These are phyloP conservation scores for Xylophagus ater DNA, from an alignment of 2,888 invertebrate species.

Conservation along the genomic window DNA sequence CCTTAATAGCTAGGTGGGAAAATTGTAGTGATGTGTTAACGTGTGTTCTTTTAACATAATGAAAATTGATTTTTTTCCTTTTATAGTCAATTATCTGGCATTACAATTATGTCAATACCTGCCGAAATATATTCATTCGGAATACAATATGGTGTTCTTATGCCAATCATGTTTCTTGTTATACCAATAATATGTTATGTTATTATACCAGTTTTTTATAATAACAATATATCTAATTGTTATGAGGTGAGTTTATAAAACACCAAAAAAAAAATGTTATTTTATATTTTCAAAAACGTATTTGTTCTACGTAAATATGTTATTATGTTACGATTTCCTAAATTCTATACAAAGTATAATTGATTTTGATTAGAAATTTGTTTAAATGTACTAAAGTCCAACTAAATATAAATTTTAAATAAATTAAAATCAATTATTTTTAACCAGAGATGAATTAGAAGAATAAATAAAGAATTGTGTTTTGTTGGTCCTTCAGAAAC, in stretches of 20 bases:
- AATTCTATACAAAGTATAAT: no score
- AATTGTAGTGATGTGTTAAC: no score
- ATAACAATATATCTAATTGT: constrained; percentile 35
- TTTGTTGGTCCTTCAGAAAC: no score
- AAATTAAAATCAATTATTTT: no score
- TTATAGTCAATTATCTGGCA: constrained; percentile 40
- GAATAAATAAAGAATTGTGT: no score
- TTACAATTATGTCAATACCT: constrained; percentile 41
- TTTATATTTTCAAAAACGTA: no score
- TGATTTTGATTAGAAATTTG: no score
- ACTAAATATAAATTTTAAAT: no score
- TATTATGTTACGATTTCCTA: not conserved
- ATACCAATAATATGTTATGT: constrained; percentile 24
- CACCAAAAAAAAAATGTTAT: not conserved
- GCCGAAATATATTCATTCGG: constrained; percentile 41
- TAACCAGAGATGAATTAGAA: no score
- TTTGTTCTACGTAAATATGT: no score
- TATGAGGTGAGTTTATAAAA: constrained; percentile 26
- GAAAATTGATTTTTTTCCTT: constrained; percentile 5
- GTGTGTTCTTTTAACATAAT: no score
- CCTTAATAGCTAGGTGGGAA: constrained; percentile 42
- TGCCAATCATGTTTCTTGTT: constrained; percentile 32
- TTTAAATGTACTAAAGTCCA: no score
- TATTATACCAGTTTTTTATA: constrained; percentile 39
- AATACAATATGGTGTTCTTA: constrained; percentile 32